Percentiles rank a stretch among this genome's conserved stretches.
phyloP scores from a whole-genome alignment of 1,140 invertebrate species.

The Elymnias hypermnestra region DNA sequence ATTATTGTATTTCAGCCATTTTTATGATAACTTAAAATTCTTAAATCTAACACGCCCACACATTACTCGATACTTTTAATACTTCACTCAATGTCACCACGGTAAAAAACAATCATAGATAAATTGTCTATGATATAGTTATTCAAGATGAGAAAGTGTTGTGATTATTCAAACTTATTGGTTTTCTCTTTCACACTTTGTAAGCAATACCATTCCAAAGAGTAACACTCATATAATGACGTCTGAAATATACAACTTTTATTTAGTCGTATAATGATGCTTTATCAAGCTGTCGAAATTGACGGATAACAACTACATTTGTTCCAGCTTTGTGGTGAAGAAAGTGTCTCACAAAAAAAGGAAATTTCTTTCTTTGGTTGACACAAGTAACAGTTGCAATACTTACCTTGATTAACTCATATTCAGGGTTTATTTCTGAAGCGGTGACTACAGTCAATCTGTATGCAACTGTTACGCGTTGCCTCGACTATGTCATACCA shows the following conservation, averaged over 20 bases:
- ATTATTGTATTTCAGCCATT: no score
- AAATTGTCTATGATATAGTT: conserved; percentile 33
- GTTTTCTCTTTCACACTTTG: conserved; percentile 33
- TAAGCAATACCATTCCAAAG: background rate
- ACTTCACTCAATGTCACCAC: background rate
- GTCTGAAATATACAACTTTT: conserved; percentile 2
- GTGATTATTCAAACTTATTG: conserved; percentile 14
- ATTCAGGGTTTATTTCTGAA: conserved; percentile 50
- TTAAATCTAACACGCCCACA: no score
- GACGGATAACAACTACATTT: no score
- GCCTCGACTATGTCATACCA: conserved; percentile 73
- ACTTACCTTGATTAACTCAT: conserved; percentile 33
- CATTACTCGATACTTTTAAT: background rate
- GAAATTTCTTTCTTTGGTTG: conserved; percentile 58
- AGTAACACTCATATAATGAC: background rate
- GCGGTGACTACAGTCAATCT: conserved; percentile 60
- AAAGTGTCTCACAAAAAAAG: conserved; percentile 25
- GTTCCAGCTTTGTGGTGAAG: conserved; percentile 45
- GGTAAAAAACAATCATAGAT: background rate
- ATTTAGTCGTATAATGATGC: conserved; percentile 41
- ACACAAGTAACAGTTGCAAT: conserved; percentile 41
- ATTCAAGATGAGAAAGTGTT: conserved; percentile 9
- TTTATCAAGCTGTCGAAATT: no score
- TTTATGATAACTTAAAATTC: no score
- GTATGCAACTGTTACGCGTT: conserved; percentile 73